A percentile compares a stretch with the other conserved stretches of the same genome.
phyloP scores from a whole-genome alignment of 2,797 vertebrate genomes.

The Chloroceryle inda region DNA sequence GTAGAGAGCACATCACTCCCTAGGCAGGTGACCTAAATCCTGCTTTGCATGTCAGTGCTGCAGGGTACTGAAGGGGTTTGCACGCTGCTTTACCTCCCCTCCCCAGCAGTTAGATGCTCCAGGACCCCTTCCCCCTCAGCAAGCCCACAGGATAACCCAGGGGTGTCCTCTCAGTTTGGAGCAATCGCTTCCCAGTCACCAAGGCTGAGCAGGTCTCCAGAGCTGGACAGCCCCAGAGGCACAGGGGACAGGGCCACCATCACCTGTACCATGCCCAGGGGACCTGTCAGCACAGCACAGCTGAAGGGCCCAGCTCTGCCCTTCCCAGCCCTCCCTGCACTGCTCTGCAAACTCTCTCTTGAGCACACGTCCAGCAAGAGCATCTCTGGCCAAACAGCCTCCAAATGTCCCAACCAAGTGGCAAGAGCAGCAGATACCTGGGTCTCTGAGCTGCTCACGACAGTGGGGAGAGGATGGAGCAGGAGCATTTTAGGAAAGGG shows the following conservation, averaged over 20 bases:
- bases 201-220: background rate
- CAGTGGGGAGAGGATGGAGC: background rate
- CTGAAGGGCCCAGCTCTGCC: background rate
- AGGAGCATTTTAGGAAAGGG: background rate
- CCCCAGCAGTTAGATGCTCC: background rate
- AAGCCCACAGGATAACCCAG: background rate
- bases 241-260: rapidly evolving
- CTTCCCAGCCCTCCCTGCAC: rapidly evolving
- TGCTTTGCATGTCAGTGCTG: background rate
- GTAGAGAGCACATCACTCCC: background rate
- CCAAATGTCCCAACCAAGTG: rapidly evolving
- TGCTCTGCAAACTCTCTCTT: background rate
- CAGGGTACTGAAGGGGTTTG: background rate
- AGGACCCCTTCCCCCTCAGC: background rate
- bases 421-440: background rate
- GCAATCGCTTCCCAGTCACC: background rate
- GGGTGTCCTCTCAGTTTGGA: background rate
- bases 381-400: background rate
- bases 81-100: background rate
- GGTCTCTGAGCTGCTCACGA: background rate
- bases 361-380: rapidly evolving
- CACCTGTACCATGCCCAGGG: rapidly evolving
- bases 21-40: background rate
- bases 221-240: background rate
- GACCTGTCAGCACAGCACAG: rapidly evolving